phyloP scores from a whole-genome alignment of 2,888 invertebrate species.

The Ecliptopera silaceata region DNA sequence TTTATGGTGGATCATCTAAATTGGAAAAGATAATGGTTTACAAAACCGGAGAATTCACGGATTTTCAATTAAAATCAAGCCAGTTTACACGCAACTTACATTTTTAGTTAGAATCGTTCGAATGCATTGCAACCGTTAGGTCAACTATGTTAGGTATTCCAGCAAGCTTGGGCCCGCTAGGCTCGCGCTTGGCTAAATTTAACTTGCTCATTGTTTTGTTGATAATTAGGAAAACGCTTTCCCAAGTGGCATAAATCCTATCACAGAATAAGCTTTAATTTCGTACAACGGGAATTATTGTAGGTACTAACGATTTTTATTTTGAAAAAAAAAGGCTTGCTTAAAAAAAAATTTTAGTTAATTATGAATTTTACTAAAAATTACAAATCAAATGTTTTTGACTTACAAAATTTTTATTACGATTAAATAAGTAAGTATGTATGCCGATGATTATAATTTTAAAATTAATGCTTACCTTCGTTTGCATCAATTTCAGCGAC shows the following conservation, averaged over 20 bases:
- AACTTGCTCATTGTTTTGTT: slow-evolving; percentile 4
- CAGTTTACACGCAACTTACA: background rate
- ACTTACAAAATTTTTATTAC: too few species aligned
- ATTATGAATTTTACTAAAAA: too few species aligned
- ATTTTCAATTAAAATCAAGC: background rate
- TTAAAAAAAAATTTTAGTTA: too few species aligned
- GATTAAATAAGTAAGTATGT: too few species aligned
- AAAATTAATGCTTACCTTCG: slow-evolving; percentile 54
- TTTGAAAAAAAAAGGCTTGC: background rate
- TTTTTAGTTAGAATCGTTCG: background rate
- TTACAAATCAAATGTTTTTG: too few species aligned
- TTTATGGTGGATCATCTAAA: background rate
- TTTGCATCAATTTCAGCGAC: slow-evolving; percentile 68
- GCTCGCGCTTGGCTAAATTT: slow-evolving; percentile 2
- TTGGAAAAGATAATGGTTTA: background rate
- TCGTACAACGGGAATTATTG: background rate
- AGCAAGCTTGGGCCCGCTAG: background rate
- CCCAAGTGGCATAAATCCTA: slow-evolving; percentile 36
- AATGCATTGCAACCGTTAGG: slow-evolving; percentile 14
- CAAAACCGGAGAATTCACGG: background rate
- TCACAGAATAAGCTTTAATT: background rate
- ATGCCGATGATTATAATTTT: background rate
- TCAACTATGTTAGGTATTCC: slow-evolving; percentile 1
- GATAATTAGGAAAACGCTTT: background rate
- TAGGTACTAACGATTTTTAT: too few species aligned